Evolutionary conservation across 2,888 invertebrate genomes (phyloP).

Genomic region (Zygogramma bicolorata): DNA sequence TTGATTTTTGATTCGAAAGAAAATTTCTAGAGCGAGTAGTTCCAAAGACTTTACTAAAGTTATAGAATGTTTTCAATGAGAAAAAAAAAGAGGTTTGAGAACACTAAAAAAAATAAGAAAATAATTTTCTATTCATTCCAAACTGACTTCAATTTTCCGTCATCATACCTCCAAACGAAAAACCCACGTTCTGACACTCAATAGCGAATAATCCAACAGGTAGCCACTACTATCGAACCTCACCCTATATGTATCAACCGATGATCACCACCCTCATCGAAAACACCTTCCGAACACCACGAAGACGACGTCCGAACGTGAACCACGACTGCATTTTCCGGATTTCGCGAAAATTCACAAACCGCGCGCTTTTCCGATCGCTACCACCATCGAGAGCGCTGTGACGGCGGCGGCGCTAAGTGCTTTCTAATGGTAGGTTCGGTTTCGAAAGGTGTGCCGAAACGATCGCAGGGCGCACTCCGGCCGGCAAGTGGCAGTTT

Average conservation of each 20-base stretch:
- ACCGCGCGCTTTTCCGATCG: background rate
- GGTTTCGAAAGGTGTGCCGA: slow-evolving; percentile 13
- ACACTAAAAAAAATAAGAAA: no score
- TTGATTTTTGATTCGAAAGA: no score
- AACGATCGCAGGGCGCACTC: slow-evolving; percentile 13
- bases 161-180: background rate
- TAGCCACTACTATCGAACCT: background rate
- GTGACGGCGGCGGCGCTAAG: slow-evolving; percentile 7
- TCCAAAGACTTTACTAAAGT: no score
- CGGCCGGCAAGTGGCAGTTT: slow-evolving; percentile 9
- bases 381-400: background rate
- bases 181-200: background rate
- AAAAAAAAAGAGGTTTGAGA: no score
- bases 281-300: background rate
- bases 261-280: no score
- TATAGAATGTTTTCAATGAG: no score
- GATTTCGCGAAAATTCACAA: background rate
- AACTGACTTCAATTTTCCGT: no score
- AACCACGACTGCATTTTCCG: background rate
- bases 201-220: background rate
- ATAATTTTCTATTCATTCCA: no score
- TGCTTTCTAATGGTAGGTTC: slow-evolving; percentile 28
- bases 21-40: no score
- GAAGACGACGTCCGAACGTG: background rate
- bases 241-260: background rate